A percentile compares a stretch with the other conserved stretches of the same genome.
Conservation (phyloP, 2,888 invertebrate genomes). For the Ennomos fuscantarius region DNA sequence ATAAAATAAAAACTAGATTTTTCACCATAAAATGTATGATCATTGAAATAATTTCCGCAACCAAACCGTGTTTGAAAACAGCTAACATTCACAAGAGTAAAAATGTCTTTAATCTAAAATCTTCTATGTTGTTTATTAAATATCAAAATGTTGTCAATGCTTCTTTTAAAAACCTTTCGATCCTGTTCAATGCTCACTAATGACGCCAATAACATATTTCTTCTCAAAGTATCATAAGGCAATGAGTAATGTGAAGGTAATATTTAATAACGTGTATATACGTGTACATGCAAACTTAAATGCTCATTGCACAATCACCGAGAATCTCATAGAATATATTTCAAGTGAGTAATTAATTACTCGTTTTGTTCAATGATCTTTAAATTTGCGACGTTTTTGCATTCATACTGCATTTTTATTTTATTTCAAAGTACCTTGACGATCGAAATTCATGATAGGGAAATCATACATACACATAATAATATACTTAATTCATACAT, state of each 20-base stretch:
- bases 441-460: too few species aligned
- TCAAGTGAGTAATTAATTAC: background rate
- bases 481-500: too few species aligned
- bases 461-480: too few species aligned
- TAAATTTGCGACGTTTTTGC: too few species aligned
- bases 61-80: too few species aligned
- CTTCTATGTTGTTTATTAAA: background rate
- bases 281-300: conserved; percentile 5
- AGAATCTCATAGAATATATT: conserved; percentile 1
- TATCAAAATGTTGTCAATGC: conserved; percentile 1
- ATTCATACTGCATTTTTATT: too few species aligned
- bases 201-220: conserved; percentile 19
- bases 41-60: too few species aligned
- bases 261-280: conserved; percentile 11
- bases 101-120: too few species aligned
- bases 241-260: conserved; percentile 20
- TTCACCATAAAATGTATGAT: background rate
- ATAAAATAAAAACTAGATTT: background rate
- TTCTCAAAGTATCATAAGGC: conserved; percentile 12
- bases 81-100: too few species aligned
- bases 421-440: too few species aligned
- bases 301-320: conserved; percentile 11
- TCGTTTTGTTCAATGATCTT: too few species aligned
- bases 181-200: conserved; percentile 16
- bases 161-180: conserved; percentile 4